A percentile compares a stretch with the other conserved stretches of the same genome.
Evolutionary conservation across 2,113 vertebrate genomes (phyloP).

Genomic region (Pithys albifrons): DNA sequence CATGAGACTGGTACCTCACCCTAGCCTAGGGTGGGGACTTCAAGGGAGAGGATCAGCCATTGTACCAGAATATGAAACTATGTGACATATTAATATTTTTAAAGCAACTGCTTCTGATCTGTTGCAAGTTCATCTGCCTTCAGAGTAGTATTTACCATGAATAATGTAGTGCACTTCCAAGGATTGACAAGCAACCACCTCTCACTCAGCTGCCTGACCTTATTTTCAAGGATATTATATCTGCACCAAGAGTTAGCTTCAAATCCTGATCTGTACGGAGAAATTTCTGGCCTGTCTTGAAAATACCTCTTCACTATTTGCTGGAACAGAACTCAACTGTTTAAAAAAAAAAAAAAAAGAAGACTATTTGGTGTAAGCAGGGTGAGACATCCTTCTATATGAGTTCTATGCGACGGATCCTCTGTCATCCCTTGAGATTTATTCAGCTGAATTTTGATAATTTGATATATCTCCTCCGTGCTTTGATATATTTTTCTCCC

Average conservation of each 20-base stretch:
- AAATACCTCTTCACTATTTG: background rate
- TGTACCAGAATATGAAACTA: background rate
- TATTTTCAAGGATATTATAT: background rate
- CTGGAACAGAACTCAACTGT: background rate
- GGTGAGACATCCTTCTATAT: background rate
- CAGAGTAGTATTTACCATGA: background rate
- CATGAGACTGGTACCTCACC: background rate
- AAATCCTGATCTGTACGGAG: background rate
- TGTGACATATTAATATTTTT: background rate
- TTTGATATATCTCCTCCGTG: conserved; percentile 32
- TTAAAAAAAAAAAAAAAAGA: background rate
- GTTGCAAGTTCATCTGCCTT: background rate
- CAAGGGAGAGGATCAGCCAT: background rate
- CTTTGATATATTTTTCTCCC: conserved; percentile 58
- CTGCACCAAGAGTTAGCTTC: background rate
- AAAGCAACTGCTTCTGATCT: background rate
- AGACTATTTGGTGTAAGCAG: background rate
- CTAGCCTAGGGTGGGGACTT: background rate
- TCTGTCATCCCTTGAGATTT: background rate
- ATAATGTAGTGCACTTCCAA: background rate
- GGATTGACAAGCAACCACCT: background rate
- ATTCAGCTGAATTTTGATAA: conserved; percentile 8
- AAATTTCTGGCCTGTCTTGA: background rate
- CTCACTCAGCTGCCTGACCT: background rate
- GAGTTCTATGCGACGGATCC: background rate